A percentile compares a stretch with the other conserved stretches of the same genome.
Conservation (phyloP, 1,140 invertebrate genomes). For the Calliphora vicina region DNA sequence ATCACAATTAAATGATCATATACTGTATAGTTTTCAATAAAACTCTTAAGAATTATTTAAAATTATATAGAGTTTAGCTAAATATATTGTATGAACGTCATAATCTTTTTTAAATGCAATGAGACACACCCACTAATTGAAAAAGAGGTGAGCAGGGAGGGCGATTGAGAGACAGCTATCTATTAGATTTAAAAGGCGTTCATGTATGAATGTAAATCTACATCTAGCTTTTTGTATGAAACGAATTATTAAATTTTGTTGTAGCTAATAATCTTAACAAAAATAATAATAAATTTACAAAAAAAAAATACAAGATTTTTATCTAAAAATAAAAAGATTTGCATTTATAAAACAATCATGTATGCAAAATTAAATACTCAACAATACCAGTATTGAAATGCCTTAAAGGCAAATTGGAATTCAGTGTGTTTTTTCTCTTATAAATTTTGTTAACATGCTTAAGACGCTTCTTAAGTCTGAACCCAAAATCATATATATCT, state of each 20-base stretch:
- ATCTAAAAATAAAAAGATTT: constrained; percentile 2
- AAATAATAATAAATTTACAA: neutral
- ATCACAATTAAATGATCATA: neutral
- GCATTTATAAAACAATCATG: constrained; percentile 2
- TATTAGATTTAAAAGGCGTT: neutral
- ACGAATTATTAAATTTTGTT: neutral
- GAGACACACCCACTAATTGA: constrained; percentile 14
- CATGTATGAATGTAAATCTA: neutral
- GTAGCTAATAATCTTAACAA: too few species aligned
- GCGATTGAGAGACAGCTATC: too few species aligned
- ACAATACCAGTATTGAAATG: neutral
- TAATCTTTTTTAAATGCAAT: neutral
- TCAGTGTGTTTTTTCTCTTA: neutral
- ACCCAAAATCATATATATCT: neutral
- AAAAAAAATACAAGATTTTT: neutral
- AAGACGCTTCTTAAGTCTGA: neutral
- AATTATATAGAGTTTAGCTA: neutral
- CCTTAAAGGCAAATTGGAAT: neutral
- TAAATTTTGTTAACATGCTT: neutral
- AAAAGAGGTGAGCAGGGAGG: neutral
- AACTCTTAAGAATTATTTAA: too few species aligned
- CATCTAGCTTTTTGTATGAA: neutral
- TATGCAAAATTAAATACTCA: neutral
- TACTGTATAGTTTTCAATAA: neutral
- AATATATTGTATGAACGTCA: neutral